A percentile compares a stretch with the other conserved stretches of the same genome.
These are phyloP conservation scores for Alosa sapidissima DNA, from an alignment of 2,797 vertebrate species.

Conservation along the genomic window DNA sequence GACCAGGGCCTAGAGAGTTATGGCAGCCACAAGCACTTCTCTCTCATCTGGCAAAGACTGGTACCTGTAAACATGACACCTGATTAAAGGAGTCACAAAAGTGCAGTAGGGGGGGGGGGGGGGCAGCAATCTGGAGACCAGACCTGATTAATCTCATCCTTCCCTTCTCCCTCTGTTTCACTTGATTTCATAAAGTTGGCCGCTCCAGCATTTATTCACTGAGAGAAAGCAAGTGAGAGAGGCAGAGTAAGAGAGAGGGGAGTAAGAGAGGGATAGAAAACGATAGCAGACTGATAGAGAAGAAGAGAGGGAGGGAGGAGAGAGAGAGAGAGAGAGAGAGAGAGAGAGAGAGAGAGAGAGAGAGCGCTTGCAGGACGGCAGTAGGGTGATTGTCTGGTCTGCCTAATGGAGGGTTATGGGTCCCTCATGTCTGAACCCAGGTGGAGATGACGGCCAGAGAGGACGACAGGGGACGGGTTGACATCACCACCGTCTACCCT, in stretches of 20 bases:
- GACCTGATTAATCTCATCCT: neutral
- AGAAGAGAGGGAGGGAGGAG: slow-evolving; percentile 8
- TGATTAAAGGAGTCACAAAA: slow-evolving; percentile 42
- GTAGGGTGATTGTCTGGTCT: slow-evolving; percentile 75
- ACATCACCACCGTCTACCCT: slow-evolving; percentile 70
- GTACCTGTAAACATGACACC: slow-evolving; percentile 59
- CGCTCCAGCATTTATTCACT: neutral
- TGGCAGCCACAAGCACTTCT: slow-evolving; percentile 67
- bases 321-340: slow-evolving; percentile 63
- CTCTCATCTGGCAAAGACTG: slow-evolving; percentile 63
- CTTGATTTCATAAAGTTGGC: neutral
- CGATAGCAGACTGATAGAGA: slow-evolving; percentile 34
- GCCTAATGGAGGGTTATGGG: slow-evolving; percentile 73
- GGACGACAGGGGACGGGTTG: slow-evolving; percentile 66
- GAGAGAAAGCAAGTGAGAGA: neutral
- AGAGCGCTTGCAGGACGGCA: slow-evolving; percentile 41
- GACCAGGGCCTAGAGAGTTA: slow-evolving; percentile 70
- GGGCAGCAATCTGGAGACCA: neutral
- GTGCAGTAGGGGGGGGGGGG: slow-evolving; percentile 40
- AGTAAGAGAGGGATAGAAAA: slow-evolving; percentile 37
- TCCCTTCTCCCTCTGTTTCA: neutral
- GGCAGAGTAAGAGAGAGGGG: neutral
- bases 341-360: slow-evolving; percentile 59
- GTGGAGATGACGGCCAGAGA: slow-evolving; percentile 66
- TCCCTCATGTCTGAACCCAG: slow-evolving; percentile 62